These are phyloP conservation scores for Smittia aterrima DNA, from an alignment of 2,888 invertebrate genomes.

Conservation along the genomic window DNA sequence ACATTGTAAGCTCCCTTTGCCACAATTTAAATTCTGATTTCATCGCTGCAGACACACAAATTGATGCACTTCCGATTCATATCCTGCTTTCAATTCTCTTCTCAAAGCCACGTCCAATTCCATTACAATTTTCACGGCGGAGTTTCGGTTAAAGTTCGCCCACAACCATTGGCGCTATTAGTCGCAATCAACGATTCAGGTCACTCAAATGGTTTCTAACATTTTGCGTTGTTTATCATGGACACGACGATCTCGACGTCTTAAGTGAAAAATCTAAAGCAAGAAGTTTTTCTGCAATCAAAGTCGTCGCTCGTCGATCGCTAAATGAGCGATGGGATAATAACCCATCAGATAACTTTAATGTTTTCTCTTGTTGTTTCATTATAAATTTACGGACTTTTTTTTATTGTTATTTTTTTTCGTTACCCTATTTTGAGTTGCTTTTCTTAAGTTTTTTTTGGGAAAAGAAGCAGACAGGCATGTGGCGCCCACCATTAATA, in stretches of 20 bases:
- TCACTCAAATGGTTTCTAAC: neutral
- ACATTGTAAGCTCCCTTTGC: neutral
- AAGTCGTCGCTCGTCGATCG: no score
- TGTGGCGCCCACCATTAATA: constrained; percentile 43
- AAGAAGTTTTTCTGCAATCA: no score
- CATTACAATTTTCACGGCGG: neutral
- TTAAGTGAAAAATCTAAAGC: neutral
- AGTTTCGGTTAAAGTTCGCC: neutral
- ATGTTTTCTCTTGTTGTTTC: constrained; percentile 10
- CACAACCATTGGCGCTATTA: neutral
- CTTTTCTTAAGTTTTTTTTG: neutral
- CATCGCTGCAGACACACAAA: neutral
- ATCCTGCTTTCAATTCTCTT: neutral
- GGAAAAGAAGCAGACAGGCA: constrained; percentile 43
- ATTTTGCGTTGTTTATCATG: neutral
- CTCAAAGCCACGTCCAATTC: neutral
- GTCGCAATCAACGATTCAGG: neutral
- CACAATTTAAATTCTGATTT: neutral
- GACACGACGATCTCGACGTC: neutral
- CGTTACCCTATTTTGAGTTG: constrained; percentile 29
- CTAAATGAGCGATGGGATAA: no score
- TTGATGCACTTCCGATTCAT: constrained; percentile 35
- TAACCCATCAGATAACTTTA: neutral
- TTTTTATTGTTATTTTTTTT: constrained; percentile 22
- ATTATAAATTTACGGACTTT: constrained; percentile 32